Evolutionary conservation across 1,140 invertebrate species (phyloP).

Genomic region (Zophobas morio): DNA sequence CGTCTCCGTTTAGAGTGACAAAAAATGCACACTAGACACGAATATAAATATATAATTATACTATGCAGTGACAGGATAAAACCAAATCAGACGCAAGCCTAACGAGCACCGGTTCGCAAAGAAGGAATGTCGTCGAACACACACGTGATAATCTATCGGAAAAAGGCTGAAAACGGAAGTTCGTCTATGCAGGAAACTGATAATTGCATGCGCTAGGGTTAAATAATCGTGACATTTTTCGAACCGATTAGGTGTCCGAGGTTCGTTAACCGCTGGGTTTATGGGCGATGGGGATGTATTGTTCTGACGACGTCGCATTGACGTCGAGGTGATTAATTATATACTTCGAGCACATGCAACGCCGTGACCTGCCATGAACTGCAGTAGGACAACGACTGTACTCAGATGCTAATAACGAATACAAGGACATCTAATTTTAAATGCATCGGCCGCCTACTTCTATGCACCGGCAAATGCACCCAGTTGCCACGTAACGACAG

Average conservation of each 20-base stretch:
- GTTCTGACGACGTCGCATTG: constrained; percentile 22
- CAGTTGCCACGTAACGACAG: constrained; percentile 11
- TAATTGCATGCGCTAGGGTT: constrained; percentile 11
- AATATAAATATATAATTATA: no score
- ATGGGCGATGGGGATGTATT: constrained; percentile 20
- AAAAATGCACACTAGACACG: no score
- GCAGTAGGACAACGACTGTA: constrained; percentile 52
- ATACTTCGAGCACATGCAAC: constrained; percentile 46
- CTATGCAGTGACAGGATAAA: no score
- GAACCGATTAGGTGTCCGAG: constrained; percentile 6
- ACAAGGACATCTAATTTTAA: constrained; percentile 55
- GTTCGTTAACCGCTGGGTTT: constrained; percentile 27
- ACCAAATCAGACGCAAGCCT: neutral
- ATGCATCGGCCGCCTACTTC: constrained; percentile 46
- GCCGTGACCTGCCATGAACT: constrained; percentile 52
- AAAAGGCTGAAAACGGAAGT: constrained; percentile 30
- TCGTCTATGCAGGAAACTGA: constrained; percentile 28
- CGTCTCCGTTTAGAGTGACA: no score
- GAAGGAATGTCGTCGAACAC: constrained; percentile 15
- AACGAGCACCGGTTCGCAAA: constrained; percentile 23
- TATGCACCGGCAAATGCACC: constrained; percentile 30
- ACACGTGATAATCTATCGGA: constrained; percentile 29
- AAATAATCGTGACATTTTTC: constrained; percentile 16
- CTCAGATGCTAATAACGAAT: constrained; percentile 53
- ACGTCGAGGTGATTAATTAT: constrained; percentile 41